Percentiles rank a stretch among this genome's conserved stretches.
These are phyloP conservation scores for Drosophila phalerata DNA, from an alignment of 2,888 invertebrate species.

Conservation along the genomic window DNA sequence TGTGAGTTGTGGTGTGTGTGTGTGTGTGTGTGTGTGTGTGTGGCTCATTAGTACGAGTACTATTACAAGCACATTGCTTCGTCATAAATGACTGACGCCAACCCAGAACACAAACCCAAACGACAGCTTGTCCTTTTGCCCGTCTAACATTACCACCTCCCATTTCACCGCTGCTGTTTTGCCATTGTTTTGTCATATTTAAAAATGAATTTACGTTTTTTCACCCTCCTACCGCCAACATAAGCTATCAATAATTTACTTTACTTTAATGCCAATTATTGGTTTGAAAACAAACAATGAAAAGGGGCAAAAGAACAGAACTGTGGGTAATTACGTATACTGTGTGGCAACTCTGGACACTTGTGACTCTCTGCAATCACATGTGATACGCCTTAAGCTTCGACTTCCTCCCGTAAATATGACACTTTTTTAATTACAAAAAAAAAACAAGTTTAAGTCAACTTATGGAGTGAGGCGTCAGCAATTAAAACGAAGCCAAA, in stretches of 20 bases:
- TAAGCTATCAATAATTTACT: conserved; percentile 80
- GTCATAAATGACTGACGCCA: conserved; percentile 76
- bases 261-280: conserved; percentile 72
- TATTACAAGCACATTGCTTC: conserved; percentile 69
- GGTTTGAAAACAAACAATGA: neutral
- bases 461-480: conserved; percentile 7
- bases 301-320: neutral
- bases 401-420: conserved; percentile 60
- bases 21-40: conserved; percentile 22
- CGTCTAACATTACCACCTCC: conserved; percentile 44
- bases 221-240: conserved; percentile 19
- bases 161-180: neutral
- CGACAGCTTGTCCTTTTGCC: conserved; percentile 69
- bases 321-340: conserved; percentile 5
- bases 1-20: conserved; percentile 7
- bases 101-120: conserved; percentile 34
- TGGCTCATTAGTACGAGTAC: conserved; percentile 71
- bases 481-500: conserved; percentile 44
- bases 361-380: conserved; percentile 34
- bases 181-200: conserved; percentile 80
- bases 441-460: conserved; percentile 37
- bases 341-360: conserved; percentile 3
- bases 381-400: conserved; percentile 59
- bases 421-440: conserved; percentile 71
- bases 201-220: conserved; percentile 76